A percentile compares a stretch with the other conserved stretches of the same genome.
These are phyloP conservation scores for Melanotaenia trifasciata DNA, from an alignment of 2,797 vertebrate species.

Conservation along the genomic window DNA sequence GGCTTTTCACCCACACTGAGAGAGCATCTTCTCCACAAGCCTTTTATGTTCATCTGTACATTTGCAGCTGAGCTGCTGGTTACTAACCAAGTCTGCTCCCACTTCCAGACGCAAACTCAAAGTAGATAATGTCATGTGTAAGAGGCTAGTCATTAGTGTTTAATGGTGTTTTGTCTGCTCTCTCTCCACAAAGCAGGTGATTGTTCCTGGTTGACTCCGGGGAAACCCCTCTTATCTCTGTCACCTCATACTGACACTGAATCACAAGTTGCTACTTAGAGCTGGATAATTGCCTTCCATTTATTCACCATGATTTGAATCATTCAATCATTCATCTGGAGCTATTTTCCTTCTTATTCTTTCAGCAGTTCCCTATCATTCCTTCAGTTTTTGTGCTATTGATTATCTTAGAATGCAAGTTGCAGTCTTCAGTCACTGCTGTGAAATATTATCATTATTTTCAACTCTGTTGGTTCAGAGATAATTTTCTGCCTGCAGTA, in stretches of 20 bases:
- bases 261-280: conserved; percentile 48
- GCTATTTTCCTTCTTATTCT: conserved; percentile 41
- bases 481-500: background rate
- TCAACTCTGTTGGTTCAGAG: background rate
- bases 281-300: conserved; percentile 57
- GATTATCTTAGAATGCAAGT: conserved; percentile 23
- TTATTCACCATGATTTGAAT: conserved; percentile 69
- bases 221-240: conserved; percentile 58
- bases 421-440: conserved; percentile 1
- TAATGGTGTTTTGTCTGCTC: conserved; percentile 57
- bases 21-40: conserved; percentile 57
- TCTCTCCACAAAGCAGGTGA: conserved; percentile 64
- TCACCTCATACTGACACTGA: conserved; percentile 32
- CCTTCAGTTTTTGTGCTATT: conserved; percentile 21
- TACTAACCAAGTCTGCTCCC: conserved; percentile 48
- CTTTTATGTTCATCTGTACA: conserved; percentile 57
- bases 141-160: conserved; percentile 55
- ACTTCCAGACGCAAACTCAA: conserved; percentile 33
- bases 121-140: conserved; percentile 52
- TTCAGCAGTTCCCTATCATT: conserved; percentile 27
- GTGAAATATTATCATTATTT: conserved; percentile 2
- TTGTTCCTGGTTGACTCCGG: conserved; percentile 68
- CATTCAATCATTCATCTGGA: conserved; percentile 74
- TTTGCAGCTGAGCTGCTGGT: conserved; percentile 63
- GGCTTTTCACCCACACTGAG: conserved; percentile 61